phyloP scores from a whole-genome alignment of 2,888 invertebrate species.

The Anarsia innoxiella region DNA sequence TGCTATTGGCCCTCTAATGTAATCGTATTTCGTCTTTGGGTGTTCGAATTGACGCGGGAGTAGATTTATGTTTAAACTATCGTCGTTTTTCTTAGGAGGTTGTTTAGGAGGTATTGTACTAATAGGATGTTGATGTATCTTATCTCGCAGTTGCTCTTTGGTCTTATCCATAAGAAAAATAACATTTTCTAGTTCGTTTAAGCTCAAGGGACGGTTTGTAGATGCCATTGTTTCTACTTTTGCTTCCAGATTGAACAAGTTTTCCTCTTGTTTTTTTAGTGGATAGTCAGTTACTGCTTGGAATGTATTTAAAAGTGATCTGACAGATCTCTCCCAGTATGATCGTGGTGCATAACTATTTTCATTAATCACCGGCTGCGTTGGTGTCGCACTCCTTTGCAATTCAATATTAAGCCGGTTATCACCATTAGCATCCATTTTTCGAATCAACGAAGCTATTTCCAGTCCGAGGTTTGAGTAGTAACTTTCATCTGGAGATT shows the following conservation, averaged over 20 bases:
- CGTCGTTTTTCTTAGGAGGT: constrained; percentile 13
- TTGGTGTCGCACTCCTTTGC: constrained; percentile 22
- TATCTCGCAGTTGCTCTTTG: constrained; percentile 19
- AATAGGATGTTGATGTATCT: too few species aligned
- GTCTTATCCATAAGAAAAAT: constrained; percentile 37
- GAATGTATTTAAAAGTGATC: constrained; percentile 42
- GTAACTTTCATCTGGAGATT: constrained; percentile 34
- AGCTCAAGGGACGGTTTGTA: constrained; percentile 33
- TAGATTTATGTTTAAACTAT: constrained; percentile 42
- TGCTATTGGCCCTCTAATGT: too few species aligned
- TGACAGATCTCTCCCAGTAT: constrained; percentile 58
- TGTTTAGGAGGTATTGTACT: neutral
- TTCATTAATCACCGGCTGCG: constrained; percentile 36
- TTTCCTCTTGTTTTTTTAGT: constrained; percentile 37
- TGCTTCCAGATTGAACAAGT: constrained; percentile 51
- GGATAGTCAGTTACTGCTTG: constrained; percentile 23
- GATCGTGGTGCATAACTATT: constrained; percentile 39
- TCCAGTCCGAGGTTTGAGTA: constrained; percentile 55
- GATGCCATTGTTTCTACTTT: constrained; percentile 43
- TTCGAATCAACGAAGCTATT: constrained; percentile 56
- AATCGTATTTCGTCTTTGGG: too few species aligned
- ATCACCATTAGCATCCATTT: constrained; percentile 32
- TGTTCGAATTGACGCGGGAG: too few species aligned
- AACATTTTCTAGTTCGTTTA: constrained; percentile 55
- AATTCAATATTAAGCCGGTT: constrained; percentile 37